Evolutionary conservation across 1,140 invertebrate species (phyloP), one percentile per base, ranked within the genome.

Genomic region (Drosophila malerkotliana): DNA sequence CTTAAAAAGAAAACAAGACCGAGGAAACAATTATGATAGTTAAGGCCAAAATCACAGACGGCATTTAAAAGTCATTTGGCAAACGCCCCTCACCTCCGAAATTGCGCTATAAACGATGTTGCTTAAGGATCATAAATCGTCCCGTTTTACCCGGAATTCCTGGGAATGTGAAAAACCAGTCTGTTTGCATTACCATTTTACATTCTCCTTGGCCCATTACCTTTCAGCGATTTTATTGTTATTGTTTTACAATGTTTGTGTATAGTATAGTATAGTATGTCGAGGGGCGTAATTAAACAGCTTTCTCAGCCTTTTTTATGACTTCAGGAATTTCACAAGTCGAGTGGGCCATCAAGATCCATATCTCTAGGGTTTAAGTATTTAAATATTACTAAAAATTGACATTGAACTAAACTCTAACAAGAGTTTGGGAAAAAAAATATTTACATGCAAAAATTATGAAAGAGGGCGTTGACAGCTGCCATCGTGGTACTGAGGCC

Each of bases 51-150:
- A 66, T 76, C 72, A 75, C 72, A 69, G 72, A 62, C 62, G 66
- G 75, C 82, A 87, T 87, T 87, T 87, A 87, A 87, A 87, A 87
- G 82, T 87, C 82, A 87, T 87, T 87, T 87, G 78, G 74, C 67
- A 39, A 88, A 88, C 82, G 82, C 82, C 82, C 82, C 83, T 87
- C 63, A 61, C 63, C 18, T 18, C 18, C 54, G 67, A 71, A 69
- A 71, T 39, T 69, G 64, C 64, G 64, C 67, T 71, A 69, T 69
- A 69, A 71, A 71, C 67, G 24, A 59, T 72, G 80, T 77, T 80
- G 76, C 79, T 67, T 49, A 75, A 84, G 72, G 62, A 60, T 53
- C 83, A 79, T 88, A 87, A 88, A 88, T 49, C 48, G 45, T 12
- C 51, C 32, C 18, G 14, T 66, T 82, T 82, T 71, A 69, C 59